Percentiles rank a stretch among this genome's conserved stretches.
phyloP scores from a whole-genome alignment of 2,113 vertebrate species.

The Perca schrenkii region DNA sequence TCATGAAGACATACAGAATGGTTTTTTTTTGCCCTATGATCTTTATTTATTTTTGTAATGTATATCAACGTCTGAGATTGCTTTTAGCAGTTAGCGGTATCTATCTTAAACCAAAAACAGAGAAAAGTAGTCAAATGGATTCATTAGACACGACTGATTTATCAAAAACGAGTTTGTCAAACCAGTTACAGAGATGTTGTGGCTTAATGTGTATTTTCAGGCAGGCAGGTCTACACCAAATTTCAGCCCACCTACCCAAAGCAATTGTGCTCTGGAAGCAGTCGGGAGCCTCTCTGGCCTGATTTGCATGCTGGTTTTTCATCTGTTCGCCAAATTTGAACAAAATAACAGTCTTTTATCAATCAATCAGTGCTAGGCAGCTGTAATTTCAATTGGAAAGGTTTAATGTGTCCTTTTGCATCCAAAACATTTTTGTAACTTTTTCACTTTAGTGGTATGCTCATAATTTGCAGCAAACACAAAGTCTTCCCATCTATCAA shows the following conservation, averaged over 20 bases:
- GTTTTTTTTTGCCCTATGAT: neutral
- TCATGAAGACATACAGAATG: neutral
- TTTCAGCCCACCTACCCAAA: slow-evolving; percentile 31
- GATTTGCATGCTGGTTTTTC: slow-evolving; percentile 59
- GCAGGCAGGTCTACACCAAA: neutral
- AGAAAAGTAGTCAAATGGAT: slow-evolving; percentile 13
- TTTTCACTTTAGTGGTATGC: slow-evolving; percentile 16
- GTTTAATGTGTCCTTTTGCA: slow-evolving; percentile 21
- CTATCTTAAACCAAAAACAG: neutral
- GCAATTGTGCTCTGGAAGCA: slow-evolving; percentile 32
- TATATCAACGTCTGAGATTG: neutral
- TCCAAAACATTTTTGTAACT: neutral
- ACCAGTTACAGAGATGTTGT: neutral
- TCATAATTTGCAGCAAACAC: slow-evolving; percentile 13
- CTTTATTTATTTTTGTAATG: neutral
- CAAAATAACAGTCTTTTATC: slow-evolving; percentile 46
- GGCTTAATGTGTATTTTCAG: slow-evolving; percentile 27
- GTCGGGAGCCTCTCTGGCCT: slow-evolving; percentile 39
- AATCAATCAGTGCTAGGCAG: slow-evolving; percentile 44
- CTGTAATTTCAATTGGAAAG: slow-evolving; percentile 39
- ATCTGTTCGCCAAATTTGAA: slow-evolving; percentile 43
- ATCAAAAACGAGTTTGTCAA: slow-evolving; percentile 17
- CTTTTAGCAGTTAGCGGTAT: neutral
- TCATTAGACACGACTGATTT: neutral
- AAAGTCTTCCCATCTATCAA: neutral